Percentiles rank a stretch among this genome's conserved stretches.
Conservation (phyloP, 2,113 vertebrate genomes). For the Stigmatopora nigra region DNA sequence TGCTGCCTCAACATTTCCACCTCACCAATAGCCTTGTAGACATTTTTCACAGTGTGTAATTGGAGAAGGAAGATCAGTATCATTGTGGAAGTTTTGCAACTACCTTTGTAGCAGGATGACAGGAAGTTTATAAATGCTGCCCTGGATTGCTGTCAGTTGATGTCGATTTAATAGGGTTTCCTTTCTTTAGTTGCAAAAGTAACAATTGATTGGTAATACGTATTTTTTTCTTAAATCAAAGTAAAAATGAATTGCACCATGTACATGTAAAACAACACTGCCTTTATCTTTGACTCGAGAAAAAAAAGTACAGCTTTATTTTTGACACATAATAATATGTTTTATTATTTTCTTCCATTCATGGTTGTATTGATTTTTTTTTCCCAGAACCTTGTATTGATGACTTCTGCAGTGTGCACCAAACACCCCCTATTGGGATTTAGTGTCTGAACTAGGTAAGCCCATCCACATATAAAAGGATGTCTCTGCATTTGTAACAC, state of each 20-base stretch:
- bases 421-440: neutral
- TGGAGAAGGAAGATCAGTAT: constrained; percentile 6
- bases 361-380: neutral
- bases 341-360: neutral
- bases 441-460: neutral
- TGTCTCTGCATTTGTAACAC: neutral
- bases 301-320: neutral
- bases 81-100: neutral
- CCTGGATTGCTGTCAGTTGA: neutral
- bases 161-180: neutral
- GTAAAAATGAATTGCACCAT: neutral
- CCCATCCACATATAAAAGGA: neutral
- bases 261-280: neutral
- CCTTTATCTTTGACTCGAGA: neutral
- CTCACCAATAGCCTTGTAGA: constrained; percentile 3
- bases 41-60: neutral
- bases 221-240: neutral
- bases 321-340: neutral
- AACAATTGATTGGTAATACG: neutral
- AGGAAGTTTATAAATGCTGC: neutral
- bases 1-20: constrained; percentile 8
- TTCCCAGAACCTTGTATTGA: neutral
- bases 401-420: neutral
- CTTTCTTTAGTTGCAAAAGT: neutral
- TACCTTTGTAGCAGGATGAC: neutral